These are phyloP conservation scores for Craniophora ligustri DNA, from an alignment of 2,888 invertebrate genomes.

Conservation along the genomic window DNA sequence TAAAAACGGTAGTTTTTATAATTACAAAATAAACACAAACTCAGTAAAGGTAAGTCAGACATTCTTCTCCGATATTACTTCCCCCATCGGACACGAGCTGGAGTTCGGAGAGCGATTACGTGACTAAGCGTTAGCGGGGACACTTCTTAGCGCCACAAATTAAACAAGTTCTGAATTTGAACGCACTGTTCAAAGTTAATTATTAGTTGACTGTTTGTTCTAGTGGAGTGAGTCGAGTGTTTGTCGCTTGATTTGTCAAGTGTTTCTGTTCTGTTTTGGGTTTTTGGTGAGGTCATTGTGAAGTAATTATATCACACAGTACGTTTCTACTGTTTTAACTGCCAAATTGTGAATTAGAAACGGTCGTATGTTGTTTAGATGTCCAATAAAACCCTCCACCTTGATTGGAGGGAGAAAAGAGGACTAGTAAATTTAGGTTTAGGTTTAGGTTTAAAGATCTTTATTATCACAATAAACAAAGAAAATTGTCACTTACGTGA, in stretches of 20 bases:
- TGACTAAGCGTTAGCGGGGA: conserved; percentile 79
- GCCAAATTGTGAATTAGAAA: too few relatives aligned
- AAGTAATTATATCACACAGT: too few relatives aligned
- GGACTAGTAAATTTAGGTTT: too few relatives aligned
- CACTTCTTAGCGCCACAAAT: conserved; percentile 75
- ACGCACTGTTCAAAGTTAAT: conserved; percentile 72
- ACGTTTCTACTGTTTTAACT: too few relatives aligned
- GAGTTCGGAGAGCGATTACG: conserved; percentile 81
- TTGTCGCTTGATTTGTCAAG: conserved; percentile 41
- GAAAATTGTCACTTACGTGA: too few relatives aligned
- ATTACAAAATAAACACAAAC: conserved; percentile 3
- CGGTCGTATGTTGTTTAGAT: too few relatives aligned
- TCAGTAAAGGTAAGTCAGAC: conserved; percentile 17
- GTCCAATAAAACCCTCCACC: too few relatives aligned
- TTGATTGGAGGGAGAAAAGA: too few relatives aligned
- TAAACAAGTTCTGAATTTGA: conserved; percentile 82
- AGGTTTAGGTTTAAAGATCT: too few relatives aligned
- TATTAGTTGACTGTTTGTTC: conserved; percentile 78
- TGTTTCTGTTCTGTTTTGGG: conserved; percentile 34
- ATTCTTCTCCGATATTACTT: conserved; percentile 14
- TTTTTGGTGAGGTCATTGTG: conserved; percentile 7
- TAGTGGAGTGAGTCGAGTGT: conserved; percentile 44
- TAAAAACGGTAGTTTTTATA: neutral
- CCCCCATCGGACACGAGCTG: conserved; percentile 30
- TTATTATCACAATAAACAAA: too few relatives aligned